Conservation (phyloP, 2,888 invertebrate genomes). For the Bibio marci region DNA sequence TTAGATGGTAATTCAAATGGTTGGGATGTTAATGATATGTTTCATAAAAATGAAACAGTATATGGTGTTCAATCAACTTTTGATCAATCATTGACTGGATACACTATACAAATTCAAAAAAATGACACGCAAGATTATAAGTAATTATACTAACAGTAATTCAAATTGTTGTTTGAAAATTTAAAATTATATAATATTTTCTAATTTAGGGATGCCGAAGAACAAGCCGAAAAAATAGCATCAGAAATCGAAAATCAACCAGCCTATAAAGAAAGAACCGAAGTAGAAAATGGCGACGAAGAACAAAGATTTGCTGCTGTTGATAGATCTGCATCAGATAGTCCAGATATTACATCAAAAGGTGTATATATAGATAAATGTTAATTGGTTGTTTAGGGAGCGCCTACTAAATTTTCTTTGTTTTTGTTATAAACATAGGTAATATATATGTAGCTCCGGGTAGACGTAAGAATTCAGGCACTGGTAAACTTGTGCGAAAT, state of each 20-base stretch:
- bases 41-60: conserved; percentile 75
- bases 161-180: no score
- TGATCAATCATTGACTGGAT: conserved; percentile 79
- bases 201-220: conserved; percentile 24
- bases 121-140: conserved; percentile 77
- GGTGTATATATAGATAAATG: no score
- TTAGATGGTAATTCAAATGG: conserved; percentile 71
- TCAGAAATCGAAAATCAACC: conserved; percentile 83
- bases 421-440: no score
- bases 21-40: conserved; percentile 96
- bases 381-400: no score
- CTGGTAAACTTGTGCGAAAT: conserved; percentile 48
- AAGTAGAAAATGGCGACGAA: conserved; percentile 85
- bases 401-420: no score
- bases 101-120: conserved; percentile 74
- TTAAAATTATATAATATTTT: no score
- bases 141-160: no score
- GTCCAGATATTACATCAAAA: conserved; percentile 1
- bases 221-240: conserved; percentile 75
- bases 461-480: conserved; percentile 49
- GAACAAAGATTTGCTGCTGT: conserved; percentile 80
- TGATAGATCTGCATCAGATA: conserved; percentile 34
- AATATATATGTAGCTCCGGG: conserved; percentile 64
- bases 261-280: conserved; percentile 60
- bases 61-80: conserved; percentile 89